Evolutionary conservation across 2,888 invertebrate species (phyloP).

Genomic region (Hybos culiciformis): DNA sequence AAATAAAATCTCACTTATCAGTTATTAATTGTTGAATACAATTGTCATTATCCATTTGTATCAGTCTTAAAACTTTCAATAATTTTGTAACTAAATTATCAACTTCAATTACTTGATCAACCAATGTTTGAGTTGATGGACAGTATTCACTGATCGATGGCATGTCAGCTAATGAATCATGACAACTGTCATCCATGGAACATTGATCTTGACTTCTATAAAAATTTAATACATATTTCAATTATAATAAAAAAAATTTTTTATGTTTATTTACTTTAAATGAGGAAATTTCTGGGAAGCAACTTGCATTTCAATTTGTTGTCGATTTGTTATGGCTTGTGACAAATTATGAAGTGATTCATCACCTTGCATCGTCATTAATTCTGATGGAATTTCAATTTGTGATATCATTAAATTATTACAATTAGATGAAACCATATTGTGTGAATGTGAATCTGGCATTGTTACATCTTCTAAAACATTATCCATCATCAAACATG

Average conservation of each 20-base stretch:
- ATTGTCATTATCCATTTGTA: constrained; percentile 55
- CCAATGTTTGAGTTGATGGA: constrained; percentile 44
- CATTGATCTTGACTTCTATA: constrained; percentile 21
- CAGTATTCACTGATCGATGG: constrained; percentile 39
- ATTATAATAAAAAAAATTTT: neutral
- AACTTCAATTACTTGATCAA: constrained; percentile 60
- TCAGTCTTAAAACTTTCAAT: constrained; percentile 55
- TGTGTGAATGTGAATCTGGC: constrained; percentile 51
- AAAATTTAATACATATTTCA: too few relatives aligned
- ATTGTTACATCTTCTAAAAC: constrained; percentile 52
- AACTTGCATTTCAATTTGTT: constrained; percentile 46
- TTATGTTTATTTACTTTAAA: constrained; percentile 25
- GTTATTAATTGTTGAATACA: constrained; percentile 51
- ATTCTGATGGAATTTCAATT: constrained; percentile 35
- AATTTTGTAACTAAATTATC: constrained; percentile 62
- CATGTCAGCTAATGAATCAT: constrained; percentile 38
- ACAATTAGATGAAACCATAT: constrained; percentile 50
- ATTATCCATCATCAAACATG: constrained; percentile 68
- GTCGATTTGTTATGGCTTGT: constrained; percentile 60
- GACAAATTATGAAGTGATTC: constrained; percentile 67
- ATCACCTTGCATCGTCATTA: constrained; percentile 30
- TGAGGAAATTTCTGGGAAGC: constrained; percentile 35
- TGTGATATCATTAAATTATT: constrained; percentile 33
- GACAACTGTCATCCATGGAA: constrained; percentile 32
- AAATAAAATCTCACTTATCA: constrained; percentile 41